Conservation (phyloP, 2,113 vertebrate species). For the Mohoua ochrocephala region DNA sequence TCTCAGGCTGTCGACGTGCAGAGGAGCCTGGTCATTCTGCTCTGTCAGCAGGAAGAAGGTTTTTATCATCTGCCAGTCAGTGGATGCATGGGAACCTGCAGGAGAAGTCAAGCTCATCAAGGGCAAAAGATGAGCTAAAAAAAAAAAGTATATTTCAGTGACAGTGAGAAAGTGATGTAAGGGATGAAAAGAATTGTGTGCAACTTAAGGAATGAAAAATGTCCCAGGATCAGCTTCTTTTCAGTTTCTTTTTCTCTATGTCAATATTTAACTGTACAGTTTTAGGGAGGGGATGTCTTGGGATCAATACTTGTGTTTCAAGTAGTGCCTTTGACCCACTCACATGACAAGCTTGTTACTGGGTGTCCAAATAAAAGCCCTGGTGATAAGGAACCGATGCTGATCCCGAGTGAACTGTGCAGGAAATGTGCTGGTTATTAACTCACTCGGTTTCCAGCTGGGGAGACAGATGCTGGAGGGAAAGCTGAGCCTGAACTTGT, state of each 20-base stretch:
- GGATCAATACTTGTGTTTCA: neutral
- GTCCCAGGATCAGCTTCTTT: neutral
- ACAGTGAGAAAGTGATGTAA: neutral
- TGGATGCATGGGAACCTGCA: neutral
- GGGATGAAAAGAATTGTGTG: neutral
- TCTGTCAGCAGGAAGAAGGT: neutral
- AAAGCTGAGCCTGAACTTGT: neutral
- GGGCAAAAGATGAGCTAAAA: neutral
- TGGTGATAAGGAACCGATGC: neutral
- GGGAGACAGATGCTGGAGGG: neutral
- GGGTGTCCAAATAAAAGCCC: neutral
- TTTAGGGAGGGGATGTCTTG: neutral
- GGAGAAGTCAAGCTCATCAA: neutral
- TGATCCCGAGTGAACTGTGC: neutral
- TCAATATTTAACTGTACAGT: neutral
- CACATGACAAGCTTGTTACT: neutral
- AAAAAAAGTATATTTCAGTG: accelerated
- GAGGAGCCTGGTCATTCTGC: accelerated
- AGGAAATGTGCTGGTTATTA: neutral
- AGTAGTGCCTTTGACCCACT: neutral
- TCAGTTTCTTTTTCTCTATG: neutral
- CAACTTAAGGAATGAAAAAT: neutral
- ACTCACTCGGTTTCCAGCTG: neutral
- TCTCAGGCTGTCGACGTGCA: accelerated
- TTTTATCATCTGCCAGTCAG: neutral